Conservation (phyloP, 1,140 invertebrate genomes). For the Eueides isabella region DNA sequence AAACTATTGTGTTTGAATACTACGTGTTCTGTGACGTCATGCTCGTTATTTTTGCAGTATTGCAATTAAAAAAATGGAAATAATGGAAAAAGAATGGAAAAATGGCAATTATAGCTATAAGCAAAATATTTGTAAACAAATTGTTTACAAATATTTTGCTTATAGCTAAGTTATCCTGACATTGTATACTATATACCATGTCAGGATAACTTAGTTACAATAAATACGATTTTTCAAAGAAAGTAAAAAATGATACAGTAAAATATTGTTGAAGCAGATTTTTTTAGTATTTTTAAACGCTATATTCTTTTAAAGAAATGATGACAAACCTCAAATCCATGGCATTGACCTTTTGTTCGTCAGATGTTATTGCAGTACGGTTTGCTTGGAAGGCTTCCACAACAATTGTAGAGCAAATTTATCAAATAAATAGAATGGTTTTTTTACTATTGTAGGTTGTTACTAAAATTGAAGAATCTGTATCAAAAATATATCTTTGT, state of each 20-base stretch:
- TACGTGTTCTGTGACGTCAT: conserved; percentile 56
- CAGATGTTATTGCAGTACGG: not conserved
- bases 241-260: too few relatives aligned
- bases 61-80: not conserved
- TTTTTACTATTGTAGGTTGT: not conserved
- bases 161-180: too few relatives aligned
- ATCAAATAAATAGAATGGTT: not conserved
- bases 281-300: not conserved
- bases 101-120: too few relatives aligned
- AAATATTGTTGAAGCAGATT: too few relatives aligned
- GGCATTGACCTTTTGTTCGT: not conserved
- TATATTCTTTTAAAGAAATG: not conserved
- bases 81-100: not conserved
- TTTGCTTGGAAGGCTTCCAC: conserved; percentile 6
- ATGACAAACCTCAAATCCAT: not conserved
- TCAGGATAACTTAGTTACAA: too few relatives aligned
- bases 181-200: too few relatives aligned
- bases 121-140: too few relatives aligned
- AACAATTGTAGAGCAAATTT: not conserved
- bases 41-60: conserved; percentile 23
- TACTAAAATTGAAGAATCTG: conserved; percentile 7
- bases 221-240: too few relatives aligned
- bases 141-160: too few relatives aligned
- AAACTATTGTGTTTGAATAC: conserved; percentile 67
- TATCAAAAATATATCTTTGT: conserved; percentile 43